Base-by-base conservation (phyloP, 2,797 vertebrate species). In the Sphenodon punctatus region DNA sequence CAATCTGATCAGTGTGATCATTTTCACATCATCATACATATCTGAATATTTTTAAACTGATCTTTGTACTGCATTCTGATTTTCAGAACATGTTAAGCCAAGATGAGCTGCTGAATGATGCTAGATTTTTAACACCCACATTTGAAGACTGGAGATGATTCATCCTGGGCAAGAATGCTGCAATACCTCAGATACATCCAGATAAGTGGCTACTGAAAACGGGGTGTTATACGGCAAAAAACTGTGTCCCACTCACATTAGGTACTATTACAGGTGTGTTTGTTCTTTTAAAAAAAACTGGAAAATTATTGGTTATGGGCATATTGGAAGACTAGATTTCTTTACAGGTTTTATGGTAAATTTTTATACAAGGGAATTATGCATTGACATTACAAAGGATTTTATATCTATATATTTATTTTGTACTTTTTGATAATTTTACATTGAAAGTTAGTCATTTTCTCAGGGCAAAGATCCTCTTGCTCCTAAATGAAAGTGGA, bases 81-180 rank as follows among this genome's bases (percentile, higher is more conserved):
- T 97, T 97, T 34, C 97, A 99, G 97, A 97, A 95, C 0, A 96
- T 98, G 95, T 93, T 98, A 81, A 96, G 96, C 90, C 95, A 93
- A 81, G 97, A 98, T 60, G 96, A 98, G 93, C 91, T 96, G 85
- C 93, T 96, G 93, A 97, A 96, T 16, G 96, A 97, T 93, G 95
- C 94, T 92, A 93, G 90, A 86, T 95, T 95, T 87, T 80, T 95
- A 66, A 70, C 85, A 65, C 84, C 93, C 2, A 34, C 85, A 55
- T 86, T 89, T 67, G 95, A 96, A 46, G 93, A 95, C 69, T 95
- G 92, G 93, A 94, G 95, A 92, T 95, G 90, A 53, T 73, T 68
- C 79, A 79, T 45, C 38, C 0, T 32, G 86, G 85, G 80, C 51
- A 81, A 83, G 75, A 86, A 49, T 79, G 20, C n/a, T 8, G 13